Conservation (phyloP, 2,888 invertebrate species). For the Mycalesis mineus region DNA sequence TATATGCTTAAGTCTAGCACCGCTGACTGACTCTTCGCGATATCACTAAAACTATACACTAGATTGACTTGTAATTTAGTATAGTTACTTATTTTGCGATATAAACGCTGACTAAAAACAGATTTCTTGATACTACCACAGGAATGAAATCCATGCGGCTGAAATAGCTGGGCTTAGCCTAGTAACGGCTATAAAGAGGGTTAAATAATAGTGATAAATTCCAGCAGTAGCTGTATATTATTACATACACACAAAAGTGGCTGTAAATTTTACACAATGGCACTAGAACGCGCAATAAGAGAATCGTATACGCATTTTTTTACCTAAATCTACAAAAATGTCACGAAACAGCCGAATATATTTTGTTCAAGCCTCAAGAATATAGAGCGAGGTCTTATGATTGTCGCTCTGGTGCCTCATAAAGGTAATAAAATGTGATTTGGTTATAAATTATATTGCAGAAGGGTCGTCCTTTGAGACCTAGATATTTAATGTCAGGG, state of each 20-base stretch:
- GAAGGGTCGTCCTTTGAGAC: not conserved
- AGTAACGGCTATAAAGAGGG: too few species aligned
- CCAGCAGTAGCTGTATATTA: not conserved
- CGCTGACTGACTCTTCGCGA: too few species aligned
- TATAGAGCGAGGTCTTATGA: conserved; percentile 9
- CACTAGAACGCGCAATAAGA: not conserved
- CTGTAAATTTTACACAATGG: not conserved
- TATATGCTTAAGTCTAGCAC: too few species aligned
- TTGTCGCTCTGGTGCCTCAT: conserved; percentile 16
- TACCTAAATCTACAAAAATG: not conserved
- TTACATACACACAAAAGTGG: not conserved
- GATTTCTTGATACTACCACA: too few species aligned
- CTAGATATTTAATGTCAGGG: not conserved
- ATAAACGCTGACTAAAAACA: too few species aligned
- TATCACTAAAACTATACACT: too few species aligned
- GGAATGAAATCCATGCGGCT: too few species aligned
- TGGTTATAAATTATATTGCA: conserved; percentile 24
- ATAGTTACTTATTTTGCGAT: too few species aligned
- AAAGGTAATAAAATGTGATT: conserved; percentile 26
- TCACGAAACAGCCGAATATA: not conserved
- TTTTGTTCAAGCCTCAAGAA: conserved; percentile 1
- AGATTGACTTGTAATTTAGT: too few species aligned
- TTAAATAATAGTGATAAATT: not conserved
- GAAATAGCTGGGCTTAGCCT: too few species aligned
- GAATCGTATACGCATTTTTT: not conserved